Base-by-base conservation (phyloP, 2,113 vertebrate species). In the Pachypanchax playfairii region DNA sequence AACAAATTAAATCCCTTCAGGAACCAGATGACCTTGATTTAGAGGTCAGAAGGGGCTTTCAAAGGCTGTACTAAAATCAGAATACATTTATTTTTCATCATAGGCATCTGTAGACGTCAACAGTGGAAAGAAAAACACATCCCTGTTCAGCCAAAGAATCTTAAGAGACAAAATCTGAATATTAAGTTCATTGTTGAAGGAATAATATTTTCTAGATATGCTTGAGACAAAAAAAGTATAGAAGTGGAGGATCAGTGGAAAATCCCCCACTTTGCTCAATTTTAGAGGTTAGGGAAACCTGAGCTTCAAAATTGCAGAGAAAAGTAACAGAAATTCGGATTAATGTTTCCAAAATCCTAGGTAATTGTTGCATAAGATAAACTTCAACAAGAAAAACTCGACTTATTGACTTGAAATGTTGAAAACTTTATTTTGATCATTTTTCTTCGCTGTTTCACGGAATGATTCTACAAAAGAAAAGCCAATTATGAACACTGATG, bases 31-130 rank as follows among this genome's bases (percentile, higher is more conserved):
- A 78, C 55, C 52, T 65, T 20, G 57, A n/a, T 61, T 47, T 35
- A 57, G 18, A 31, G 56, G 59, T 55, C 58, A 39, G 13, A 11
- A 14, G 22, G 8, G 51, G 31, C 61, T 26, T 46, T 17, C 25
- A 20, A 28, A 41, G n/a, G n/a, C n/a, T 26, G 24, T 26, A 39
- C 68, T 21, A 26, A 50, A 77, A 83, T 79, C 43, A 72, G 29
- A 56, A 44, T 6, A 18, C 56, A 80, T 76, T 84, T 63, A 83
- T 68, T 77, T 50, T 72, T 35, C 71, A 70, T 77, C 12, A 4
- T 6, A 14, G 13, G 21, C 5, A 14, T 25, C 22, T 15, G 25
- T 24, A 47, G 22, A 26, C 12, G 25, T 15, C 4, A 47, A 46
- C 21, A 59, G 47, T 0, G 51, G 10, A 41, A 50, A 77, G 52